Evolutionary conservation across 2,113 vertebrate species (phyloP), one percentile per base, ranked within the genome.

Genomic region (Sisor rabdophorus): DNA sequence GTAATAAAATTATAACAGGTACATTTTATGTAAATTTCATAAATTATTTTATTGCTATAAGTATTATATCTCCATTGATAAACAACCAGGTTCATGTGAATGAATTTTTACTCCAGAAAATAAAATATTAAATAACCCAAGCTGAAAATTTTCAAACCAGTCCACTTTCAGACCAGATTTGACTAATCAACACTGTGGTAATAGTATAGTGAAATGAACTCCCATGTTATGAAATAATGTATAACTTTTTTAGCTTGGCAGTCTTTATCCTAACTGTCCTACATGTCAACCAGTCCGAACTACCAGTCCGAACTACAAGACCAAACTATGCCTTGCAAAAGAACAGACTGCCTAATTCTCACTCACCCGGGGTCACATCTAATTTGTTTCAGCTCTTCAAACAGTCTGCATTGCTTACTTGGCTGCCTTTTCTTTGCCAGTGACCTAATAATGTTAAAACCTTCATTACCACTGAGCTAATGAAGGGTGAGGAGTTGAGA

Each of bases 401-500:
- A 90, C 89, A 88, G 84, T 83, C 84, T 80, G 60, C 76, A 74
- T 54, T 78, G 75, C 71, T 78, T 75, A 81, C 74, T 72, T 82
- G 68, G 53, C 55, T 13, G 0, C n/a, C 24, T 32, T 77, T 84
- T 74, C 70, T 75, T 87, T 80, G 82, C 89, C 86, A 84, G 89
- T 87, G 87, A 89, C 84, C 86, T 89, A 91, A 91, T 90, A 89
- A 90, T 87, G 87, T 89, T 88, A 86, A 84, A 84, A 87, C 89
- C 90, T 89, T 92, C 88, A 89, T 91, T 91, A 92, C 88, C 84
- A 89, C 88, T n/a, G 76, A 63, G 80, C 87, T 88, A 88, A 91
- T 91, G 91, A 92, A 91, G 91, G 90, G 87, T 80, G 84, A 82
- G 84, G 83, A 85, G 89, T 91, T 86, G 90, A 90, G 90, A 89